Base-by-base conservation (phyloP, 2,888 invertebrate genomes). In the Disparrhopalites patrizii region DNA sequence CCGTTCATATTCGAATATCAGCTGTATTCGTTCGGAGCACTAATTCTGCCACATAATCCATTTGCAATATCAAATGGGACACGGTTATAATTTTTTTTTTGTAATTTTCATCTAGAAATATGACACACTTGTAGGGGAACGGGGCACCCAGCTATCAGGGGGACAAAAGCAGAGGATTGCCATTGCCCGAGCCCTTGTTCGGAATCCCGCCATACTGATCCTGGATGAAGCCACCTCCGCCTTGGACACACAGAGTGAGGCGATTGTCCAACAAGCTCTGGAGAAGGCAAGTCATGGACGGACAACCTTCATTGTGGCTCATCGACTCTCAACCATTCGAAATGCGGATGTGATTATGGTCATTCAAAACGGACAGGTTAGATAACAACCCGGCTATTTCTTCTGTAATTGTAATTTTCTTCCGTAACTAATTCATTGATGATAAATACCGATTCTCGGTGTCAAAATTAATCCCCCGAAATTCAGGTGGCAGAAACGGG, bases 101-200 rank as follows among this genome's bases (percentile, higher is more conserved):
- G 5, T 5, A 43, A 10, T 43, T 10, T 43, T 43, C 4, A 10
- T 18, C n/a, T 30, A 86, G 83, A 86, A 87, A 20, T 91, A 90
- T 77, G 84, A 88, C 62, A 91, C 91, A 4, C 79, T 87, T 77
- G 88, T 91, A 28, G 90, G 91, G 0, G 90, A 90, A 76, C 81
- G 88, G 63, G 91, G 91, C 0, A 87, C 88, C 0, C 90, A 90
- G 76, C 80, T 91, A 61, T 89, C 89, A 28, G 76, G 91, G 0
- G 91, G 91, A 0, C 91, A 91, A 78, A 91, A 90, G 76, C 91
- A 91, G 76, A 83, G 91, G 54, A 89, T 91, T 67, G 91, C 91
- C 15, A 91, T 93, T 67, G 92, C 92, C 0, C 81, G 92, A 54
- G 91, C 77, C n/a, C 77, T 92, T 62, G 86, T 92, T 0, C 80